Base-by-base conservation (phyloP, 2,888 invertebrate species). In the Sarcophaga carnaria region DNA sequence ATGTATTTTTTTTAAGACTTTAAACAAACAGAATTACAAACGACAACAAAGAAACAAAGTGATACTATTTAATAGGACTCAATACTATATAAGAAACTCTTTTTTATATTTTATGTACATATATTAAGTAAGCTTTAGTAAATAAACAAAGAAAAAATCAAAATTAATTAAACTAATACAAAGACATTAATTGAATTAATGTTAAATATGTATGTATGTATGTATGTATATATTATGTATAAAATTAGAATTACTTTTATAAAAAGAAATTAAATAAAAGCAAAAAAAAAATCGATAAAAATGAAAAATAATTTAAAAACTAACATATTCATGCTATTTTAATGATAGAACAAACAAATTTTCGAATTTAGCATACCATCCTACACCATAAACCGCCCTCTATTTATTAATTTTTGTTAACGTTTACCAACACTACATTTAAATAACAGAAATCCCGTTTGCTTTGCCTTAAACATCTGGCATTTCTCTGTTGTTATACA, bases 61-160 rank as follows among this genome's bases (percentile, higher is more conserved):
- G 87, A 87, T 87, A 87, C 74, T 87, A 87, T 81, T 87, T 84
- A 45, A 81, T 87, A 87, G 87, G 75, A 75, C 60, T 80, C 77
- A 77, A 83, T 71, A 80, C 54, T 3, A 37, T 62, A 79, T 83
- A 83, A 80, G 67, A 83, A 77, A 64, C 67, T 67, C 62, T 75
- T 87, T 81, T 72, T 74, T 79, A 69, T n/a, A 22, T 67, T 76
- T 71, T 84, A 37, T 37, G 37, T 37, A 37, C 37, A 37, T 37
- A 75, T 80, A 60, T 76, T 79, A 75, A 64, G 49, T 27, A 45
- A 37, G 64, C 14, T 17, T 27, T 63, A 62, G 25, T 5, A 72
- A 49, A 74, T 10, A 66, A 67, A 75, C 49, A 22, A 49, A 64
- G 12, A 66, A 74, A 37, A 37, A 74, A 66, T 47, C 74, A 66